phyloP scores from a whole-genome alignment of 2,113 vertebrate species.

The Colossoma macropomum region DNA sequence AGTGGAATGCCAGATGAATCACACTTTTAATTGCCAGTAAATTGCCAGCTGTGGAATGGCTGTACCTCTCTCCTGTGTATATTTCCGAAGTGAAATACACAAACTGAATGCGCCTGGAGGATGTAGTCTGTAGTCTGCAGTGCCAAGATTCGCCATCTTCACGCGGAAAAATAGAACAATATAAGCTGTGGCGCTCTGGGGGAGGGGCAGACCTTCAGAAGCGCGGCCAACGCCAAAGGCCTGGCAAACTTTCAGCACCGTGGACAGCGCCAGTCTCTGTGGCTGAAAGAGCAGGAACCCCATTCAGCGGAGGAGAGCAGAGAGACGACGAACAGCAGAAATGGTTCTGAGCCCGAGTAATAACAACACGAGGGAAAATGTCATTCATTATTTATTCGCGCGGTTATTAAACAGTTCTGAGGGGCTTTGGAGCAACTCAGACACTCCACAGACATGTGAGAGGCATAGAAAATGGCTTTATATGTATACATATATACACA shows the following conservation, averaged over 20 bases:
- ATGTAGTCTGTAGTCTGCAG: neutral
- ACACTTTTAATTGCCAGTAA: constrained; percentile 4
- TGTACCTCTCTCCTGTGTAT: neutral
- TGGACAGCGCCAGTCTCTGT: constrained; percentile 45
- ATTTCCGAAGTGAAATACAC: neutral
- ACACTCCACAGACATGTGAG: neutral
- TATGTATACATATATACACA: too few species aligned
- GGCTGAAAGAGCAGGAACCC: neutral
- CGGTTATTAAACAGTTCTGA: neutral
- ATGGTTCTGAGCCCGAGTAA: neutral
- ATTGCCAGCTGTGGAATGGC: neutral
- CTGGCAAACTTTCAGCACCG: constrained; percentile 51
- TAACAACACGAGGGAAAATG: neutral
- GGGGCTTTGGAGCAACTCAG: neutral
- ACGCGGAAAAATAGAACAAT: neutral
- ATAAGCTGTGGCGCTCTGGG: constrained; percentile 9
- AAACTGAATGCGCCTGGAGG: neutral
- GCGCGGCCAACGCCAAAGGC: constrained; percentile 31
- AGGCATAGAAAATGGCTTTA: neutral
- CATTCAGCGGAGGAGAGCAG: neutral
- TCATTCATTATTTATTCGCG: neutral
- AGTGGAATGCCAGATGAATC: neutral
- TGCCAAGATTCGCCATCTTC: neutral
- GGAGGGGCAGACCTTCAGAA: constrained; percentile 30
- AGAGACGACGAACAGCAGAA: neutral